Conservation (phyloP, 2,888 invertebrate species). For the Athalia circularis region DNA sequence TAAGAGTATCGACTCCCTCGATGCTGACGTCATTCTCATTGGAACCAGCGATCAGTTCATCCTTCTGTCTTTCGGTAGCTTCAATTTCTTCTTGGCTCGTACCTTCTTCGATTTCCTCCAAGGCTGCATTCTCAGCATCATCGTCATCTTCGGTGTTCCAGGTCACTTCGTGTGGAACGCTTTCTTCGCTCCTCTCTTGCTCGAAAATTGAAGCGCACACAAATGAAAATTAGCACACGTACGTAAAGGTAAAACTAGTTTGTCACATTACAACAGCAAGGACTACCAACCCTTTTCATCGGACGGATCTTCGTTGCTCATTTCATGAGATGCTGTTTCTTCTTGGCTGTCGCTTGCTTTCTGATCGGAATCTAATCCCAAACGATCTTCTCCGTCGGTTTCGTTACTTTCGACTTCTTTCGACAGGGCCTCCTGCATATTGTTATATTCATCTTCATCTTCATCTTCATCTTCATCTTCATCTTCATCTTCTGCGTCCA, state of each 20-base stretch:
- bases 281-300: slow-evolving; percentile 56
- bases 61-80: slow-evolving; percentile 59
- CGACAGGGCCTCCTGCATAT: slow-evolving; percentile 45
- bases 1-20: slow-evolving; percentile 53
- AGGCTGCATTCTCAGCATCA: slow-evolving; percentile 54
- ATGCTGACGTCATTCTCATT: slow-evolving; percentile 55
- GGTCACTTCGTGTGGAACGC: slow-evolving; percentile 51
- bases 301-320: slow-evolving; percentile 56
- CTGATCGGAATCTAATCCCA: slow-evolving; percentile 65
- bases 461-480: slow-evolving; percentile 75
- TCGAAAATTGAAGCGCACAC: slow-evolving; percentile 34
- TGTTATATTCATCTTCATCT: slow-evolving; percentile 65
- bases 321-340: slow-evolving; percentile 57
- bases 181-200: slow-evolving; percentile 58
- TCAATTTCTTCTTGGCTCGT: slow-evolving; percentile 49
- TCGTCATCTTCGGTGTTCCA: slow-evolving; percentile 57
- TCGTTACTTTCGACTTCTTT: slow-evolving; percentile 62
- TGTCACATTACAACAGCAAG: neutral
- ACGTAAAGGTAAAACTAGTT: too few relatives aligned
- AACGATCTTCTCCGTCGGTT: slow-evolving; percentile 68
- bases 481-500: slow-evolving; percentile 76
- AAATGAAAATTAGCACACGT: neutral
- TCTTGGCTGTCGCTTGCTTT: slow-evolving; percentile 70
- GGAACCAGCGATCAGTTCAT: slow-evolving; percentile 52
- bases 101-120: slow-evolving; percentile 54